phyloP scores from a whole-genome alignment of 2,797 vertebrate genomes.

The Notolepis coatsorum region DNA sequence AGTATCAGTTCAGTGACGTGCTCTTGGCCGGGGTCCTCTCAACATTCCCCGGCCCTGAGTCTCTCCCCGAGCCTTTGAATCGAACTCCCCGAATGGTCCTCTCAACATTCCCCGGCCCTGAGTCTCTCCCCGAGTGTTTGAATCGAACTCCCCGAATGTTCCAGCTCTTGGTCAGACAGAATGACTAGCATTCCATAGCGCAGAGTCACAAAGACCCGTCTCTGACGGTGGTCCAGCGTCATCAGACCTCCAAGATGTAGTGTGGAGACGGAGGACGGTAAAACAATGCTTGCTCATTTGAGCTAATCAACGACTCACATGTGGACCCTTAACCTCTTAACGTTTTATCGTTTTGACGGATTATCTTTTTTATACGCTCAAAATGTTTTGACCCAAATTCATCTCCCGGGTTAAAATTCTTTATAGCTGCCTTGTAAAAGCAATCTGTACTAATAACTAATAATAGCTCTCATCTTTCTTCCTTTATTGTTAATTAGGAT shows the following conservation, averaged over 20 bases:
- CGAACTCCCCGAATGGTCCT: slow-evolving; percentile 19
- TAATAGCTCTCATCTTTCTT: too few relatives aligned
- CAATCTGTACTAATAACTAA: too few relatives aligned
- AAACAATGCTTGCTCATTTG: not conserved
- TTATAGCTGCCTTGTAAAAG: too few relatives aligned
- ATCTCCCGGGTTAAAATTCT: too few relatives aligned
- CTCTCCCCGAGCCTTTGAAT: slow-evolving; percentile 6
- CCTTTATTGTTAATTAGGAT: too few relatives aligned
- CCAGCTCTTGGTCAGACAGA: slow-evolving; percentile 14
- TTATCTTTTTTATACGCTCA: too few relatives aligned
- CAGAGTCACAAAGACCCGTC: slow-evolving; percentile 10
- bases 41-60: slow-evolving; percentile 19
- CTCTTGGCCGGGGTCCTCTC: too few relatives aligned
- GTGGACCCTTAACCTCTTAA: not conserved
- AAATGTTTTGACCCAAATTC: too few relatives aligned
- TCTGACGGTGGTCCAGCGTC: not conserved
- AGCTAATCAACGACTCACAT: not conserved
- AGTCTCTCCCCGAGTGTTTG: not conserved
- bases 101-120: slow-evolving; percentile 20
- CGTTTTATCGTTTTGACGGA: not conserved
- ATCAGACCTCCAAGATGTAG: not conserved
- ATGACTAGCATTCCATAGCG: slow-evolving; percentile 11
- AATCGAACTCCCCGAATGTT: slow-evolving; percentile 29
- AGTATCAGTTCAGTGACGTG: too few relatives aligned
- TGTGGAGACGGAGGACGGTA: not conserved